Base-by-base conservation (phyloP, 2,797 vertebrate species). In the Lutjanus campechanus region DNA sequence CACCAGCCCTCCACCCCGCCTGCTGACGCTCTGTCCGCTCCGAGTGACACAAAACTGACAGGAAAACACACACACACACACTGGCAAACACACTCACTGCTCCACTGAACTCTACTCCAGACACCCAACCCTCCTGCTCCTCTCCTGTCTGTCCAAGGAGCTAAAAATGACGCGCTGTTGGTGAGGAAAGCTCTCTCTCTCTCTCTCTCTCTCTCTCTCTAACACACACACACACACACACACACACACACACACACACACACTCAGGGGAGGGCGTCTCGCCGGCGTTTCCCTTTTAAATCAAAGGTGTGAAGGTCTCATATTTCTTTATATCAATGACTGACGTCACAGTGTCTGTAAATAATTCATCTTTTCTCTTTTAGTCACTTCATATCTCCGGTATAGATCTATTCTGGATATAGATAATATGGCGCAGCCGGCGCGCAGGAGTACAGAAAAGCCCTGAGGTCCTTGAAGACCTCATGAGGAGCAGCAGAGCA, bases 111-210 rank as follows among this genome's bases (percentile, higher is more conserved):
- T 10, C 54, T 16, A 2, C 59, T 76, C 44, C 46, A 64, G 29
- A 64, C 65, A 64, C 0, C 40, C 59, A 51, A 58, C 22, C 20
- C 47, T 46, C 15, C 46, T 0, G 46, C 5, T 17, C 0, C 29
- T 36, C 29, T 36, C 29, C 5, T 36, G 29, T 36, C 29, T 29
- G 29, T 4, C 29, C 29, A 36, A 36, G 29, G 66, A 75, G 70
- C 81, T 84, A 67, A 73, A 82, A 82, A 84, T 82, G 79, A 87
- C 67, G 73, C 67, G 72, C 85, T 49, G 60, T 8, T 73, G 75
- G 55, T 16, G 54, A 66, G 76, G 54, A 66, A 8, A 13, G 12
- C 20, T 11, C 46, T 56, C 40, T n/a, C 56, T 56, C 56, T n/a
- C 54, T 41, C 59, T 10, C 17, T 29, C 29, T 15, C 55, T 46